Conservation (phyloP, 2,113 vertebrate genomes). For the Ammodytes marinus region DNA sequence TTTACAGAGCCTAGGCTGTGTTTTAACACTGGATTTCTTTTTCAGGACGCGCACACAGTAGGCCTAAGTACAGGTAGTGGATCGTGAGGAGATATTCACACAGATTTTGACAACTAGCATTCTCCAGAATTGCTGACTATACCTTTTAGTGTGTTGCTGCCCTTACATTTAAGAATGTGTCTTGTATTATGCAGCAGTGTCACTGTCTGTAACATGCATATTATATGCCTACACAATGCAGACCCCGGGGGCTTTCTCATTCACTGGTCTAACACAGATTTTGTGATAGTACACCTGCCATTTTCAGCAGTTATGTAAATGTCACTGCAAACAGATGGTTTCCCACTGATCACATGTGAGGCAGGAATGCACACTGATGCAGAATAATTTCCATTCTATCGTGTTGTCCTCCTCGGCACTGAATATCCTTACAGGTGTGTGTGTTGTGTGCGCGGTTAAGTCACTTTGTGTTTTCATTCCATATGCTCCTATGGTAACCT, state of each 20-base stretch:
- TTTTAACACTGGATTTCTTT: background rate
- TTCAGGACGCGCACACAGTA: too few relatives aligned
- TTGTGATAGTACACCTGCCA: background rate
- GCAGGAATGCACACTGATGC: background rate
- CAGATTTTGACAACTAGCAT: too few relatives aligned
- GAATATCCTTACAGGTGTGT: background rate
- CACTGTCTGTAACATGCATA: background rate
- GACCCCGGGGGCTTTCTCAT: background rate
- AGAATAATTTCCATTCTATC: background rate
- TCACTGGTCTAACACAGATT: background rate
- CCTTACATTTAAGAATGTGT: too few relatives aligned
- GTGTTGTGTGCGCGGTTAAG: background rate
- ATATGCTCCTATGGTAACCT: too few relatives aligned
- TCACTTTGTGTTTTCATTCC: slow-evolving; percentile 5
- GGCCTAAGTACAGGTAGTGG: too few relatives aligned
- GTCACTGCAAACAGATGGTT: slow-evolving; percentile 32
- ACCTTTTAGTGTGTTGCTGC: too few relatives aligned
- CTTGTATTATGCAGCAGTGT: slow-evolving; percentile 26
- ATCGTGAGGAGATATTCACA: too few relatives aligned
- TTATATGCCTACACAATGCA: slow-evolving; percentile 11
- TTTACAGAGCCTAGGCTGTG: background rate
- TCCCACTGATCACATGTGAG: slow-evolving; percentile 14
- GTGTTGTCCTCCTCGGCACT: background rate
- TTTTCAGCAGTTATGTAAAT: slow-evolving; percentile 17
- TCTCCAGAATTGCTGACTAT: too few relatives aligned